phyloP scores from a whole-genome alignment of 2,888 invertebrate species.

The Helicoverpa assulta region DNA sequence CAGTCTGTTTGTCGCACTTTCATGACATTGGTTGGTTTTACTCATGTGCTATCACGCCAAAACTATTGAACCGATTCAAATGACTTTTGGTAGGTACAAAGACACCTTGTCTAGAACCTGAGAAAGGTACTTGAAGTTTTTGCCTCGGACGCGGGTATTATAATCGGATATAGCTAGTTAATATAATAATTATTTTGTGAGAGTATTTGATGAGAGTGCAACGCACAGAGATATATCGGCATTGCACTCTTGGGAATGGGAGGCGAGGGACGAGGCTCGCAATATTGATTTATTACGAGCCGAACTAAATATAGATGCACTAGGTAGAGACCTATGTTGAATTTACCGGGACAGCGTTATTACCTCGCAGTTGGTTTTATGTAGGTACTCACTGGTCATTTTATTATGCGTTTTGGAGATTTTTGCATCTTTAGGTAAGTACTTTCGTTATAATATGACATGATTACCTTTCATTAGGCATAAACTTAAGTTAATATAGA shows the following conservation, averaged over 20 bases:
- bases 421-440: too few species aligned
- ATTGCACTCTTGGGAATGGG: conserved; percentile 1
- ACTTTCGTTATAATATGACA: too few species aligned
- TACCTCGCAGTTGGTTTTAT: neutral
- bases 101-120: too few species aligned
- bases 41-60: too few species aligned
- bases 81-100: neutral
- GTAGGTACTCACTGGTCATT: neutral
- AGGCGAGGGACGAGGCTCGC: neutral
- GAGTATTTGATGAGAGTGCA: conserved; percentile 4
- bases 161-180: too few species aligned
- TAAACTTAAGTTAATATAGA: too few species aligned
- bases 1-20: neutral
- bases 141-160: too few species aligned
- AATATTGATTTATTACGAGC: conserved; percentile 10
- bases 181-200: neutral
- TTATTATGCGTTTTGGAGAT: too few species aligned
- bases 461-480: too few species aligned
- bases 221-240: conserved; percentile 6
- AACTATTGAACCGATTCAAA: neutral
- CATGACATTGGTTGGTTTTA: neutral
- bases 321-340: neutral
- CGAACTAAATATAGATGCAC: neutral
- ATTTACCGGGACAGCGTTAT: neutral
- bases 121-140: too few species aligned